Conservation (phyloP, 2,797 vertebrate genomes). For the Erethizon dorsatum region DNA sequence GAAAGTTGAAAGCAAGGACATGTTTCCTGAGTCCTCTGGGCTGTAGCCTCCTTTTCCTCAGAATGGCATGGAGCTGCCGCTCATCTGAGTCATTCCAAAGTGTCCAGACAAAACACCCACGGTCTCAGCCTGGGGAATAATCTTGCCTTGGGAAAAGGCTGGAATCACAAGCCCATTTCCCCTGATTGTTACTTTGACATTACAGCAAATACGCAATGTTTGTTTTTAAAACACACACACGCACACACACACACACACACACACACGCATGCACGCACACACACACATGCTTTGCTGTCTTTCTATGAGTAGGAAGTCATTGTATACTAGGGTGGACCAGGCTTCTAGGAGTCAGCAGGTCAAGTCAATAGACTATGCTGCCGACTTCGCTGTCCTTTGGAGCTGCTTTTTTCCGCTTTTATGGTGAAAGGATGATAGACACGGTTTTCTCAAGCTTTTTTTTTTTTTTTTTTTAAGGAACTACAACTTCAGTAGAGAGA, state of each 20-base stretch:
- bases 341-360: constrained; percentile 82
- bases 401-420: neutral
- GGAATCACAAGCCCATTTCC: constrained; percentile 75
- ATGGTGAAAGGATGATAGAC: constrained; percentile 85
- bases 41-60: constrained; percentile 75
- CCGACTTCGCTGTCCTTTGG: neutral
- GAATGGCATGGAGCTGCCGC: neutral
- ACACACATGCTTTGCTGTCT: constrained; percentile 78
- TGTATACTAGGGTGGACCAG: constrained; percentile 75
- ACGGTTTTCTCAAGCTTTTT: constrained; percentile 81
- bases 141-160: constrained; percentile 62
- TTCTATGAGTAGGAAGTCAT: constrained; percentile 80
- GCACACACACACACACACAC: neutral
- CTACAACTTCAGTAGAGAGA: constrained; percentile 74
- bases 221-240: constrained; percentile 69
- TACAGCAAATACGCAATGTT: constrained; percentile 69
- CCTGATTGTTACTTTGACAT: constrained; percentile 78
- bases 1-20: constrained; percentile 85
- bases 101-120: constrained; percentile 80
- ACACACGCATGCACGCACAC: too few relatives aligned
- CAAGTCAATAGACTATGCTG: constrained; percentile 78
- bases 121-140: constrained; percentile 76
- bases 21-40: constrained; percentile 79
- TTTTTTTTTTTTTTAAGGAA: constrained; percentile 85
- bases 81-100: constrained; percentile 83